Conservation (phyloP, 2,888 invertebrate species). For the Eugnorisma glareosa region DNA sequence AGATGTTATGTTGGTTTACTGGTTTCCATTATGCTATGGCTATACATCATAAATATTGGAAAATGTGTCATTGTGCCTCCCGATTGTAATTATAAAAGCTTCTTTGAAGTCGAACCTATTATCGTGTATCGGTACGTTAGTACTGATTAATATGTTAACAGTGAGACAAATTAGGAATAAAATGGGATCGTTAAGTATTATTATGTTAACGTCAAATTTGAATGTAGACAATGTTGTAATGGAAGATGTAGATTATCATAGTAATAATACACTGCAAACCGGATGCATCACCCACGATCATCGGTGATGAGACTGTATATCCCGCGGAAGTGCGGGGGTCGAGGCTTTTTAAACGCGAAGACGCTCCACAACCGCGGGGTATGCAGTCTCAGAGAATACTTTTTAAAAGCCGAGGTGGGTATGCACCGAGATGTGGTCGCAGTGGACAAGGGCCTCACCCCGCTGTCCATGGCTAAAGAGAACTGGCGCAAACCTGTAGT, state of each 20-base stretch:
- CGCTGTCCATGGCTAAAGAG: too few relatives aligned
- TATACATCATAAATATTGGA: constrained; percentile 36
- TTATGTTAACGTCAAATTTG: constrained; percentile 4
- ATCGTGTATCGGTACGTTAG: not conserved
- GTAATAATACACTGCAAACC: too few relatives aligned
- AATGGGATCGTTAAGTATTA: not conserved
- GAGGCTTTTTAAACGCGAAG: too few relatives aligned
- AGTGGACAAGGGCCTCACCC: too few relatives aligned
- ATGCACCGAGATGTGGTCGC: too few relatives aligned
- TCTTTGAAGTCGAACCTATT: constrained; percentile 46
- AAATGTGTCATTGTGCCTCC: constrained; percentile 38
- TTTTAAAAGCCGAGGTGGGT: too few relatives aligned
- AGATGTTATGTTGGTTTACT: not conserved
- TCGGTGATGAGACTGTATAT: too few relatives aligned
- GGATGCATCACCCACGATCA: too few relatives aligned
- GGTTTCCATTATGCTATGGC: not conserved
- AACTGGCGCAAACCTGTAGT: too few relatives aligned
- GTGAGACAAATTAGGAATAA: constrained; percentile 30
- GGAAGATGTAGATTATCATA: not conserved
- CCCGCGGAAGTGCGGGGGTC: too few relatives aligned
- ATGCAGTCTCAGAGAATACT: too few relatives aligned
- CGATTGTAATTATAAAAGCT: constrained; percentile 43
- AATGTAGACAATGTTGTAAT: not conserved
- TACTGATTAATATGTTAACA: constrained; percentile 40
- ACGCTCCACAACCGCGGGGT: too few relatives aligned